phyloP scores from a whole-genome alignment of 2,797 vertebrate species.

The Urocyon cinereoargenteus region DNA sequence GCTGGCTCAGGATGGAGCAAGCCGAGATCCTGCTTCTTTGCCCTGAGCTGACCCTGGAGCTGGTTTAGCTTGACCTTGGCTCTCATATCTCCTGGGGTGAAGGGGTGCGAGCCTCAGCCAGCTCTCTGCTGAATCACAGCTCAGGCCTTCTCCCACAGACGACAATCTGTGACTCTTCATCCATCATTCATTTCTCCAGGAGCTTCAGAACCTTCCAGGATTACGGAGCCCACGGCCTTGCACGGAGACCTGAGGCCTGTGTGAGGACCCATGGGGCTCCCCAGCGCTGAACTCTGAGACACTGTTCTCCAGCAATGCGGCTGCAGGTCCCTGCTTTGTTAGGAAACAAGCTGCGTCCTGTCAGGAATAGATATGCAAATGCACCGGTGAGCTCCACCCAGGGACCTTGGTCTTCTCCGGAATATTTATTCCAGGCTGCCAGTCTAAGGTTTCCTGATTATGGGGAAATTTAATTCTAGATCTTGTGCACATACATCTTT shows the following conservation, averaged over 20 bases:
- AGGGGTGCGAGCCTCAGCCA: not conserved
- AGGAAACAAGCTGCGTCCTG: not conserved
- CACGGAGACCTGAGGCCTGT: not conserved
- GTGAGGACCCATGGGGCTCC: rapidly evolving
- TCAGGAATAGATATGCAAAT: not conserved
- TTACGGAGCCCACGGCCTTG: not conserved
- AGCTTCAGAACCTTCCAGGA: rapidly evolving
- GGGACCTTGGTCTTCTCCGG: not conserved
- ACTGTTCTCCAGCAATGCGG: rapidly evolving
- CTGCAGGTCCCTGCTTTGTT: not conserved
- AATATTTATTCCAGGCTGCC: not conserved
- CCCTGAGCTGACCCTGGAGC: not conserved
- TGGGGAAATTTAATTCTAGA: not conserved
- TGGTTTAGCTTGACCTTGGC: not conserved
- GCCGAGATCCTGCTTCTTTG: not conserved
- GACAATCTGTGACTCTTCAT: not conserved
- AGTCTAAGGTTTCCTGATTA: not conserved
- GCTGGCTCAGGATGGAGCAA: not conserved
- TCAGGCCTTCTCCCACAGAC: not conserved
- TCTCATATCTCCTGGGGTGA: not conserved
- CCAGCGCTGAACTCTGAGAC: too few species aligned
- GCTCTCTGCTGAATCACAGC: not conserved
- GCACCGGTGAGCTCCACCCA: rapidly evolving
- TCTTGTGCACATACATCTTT: not conserved
- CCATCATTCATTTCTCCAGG: not conserved